Base-by-base conservation (phyloP, 2,113 vertebrate species). In the Apeltes quadracus region DNA sequence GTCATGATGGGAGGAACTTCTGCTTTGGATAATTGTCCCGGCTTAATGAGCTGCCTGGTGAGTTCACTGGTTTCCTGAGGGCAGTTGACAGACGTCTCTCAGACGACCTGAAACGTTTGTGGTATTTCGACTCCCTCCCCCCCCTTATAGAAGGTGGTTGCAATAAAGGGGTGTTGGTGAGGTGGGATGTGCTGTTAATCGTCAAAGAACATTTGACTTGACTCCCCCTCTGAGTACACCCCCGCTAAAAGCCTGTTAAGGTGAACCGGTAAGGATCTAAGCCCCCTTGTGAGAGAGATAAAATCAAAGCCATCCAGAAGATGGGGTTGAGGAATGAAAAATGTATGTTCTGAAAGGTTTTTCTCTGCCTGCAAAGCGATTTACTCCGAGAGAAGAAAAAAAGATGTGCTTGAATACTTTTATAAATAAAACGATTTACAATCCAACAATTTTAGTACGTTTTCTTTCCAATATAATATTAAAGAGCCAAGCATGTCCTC, bases 291-390 rank as follows among this genome's bases (percentile, higher is more conserved):
- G 27, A 69, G 59, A 73, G 41, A 83, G 75, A 87, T 84, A 70
- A 75, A 90, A 82, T 87, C 79, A 88, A 82, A 90, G 76, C 67
- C 76, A 87, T 90, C 78, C 84, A 25, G 51, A 76, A 66, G 84
- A 64, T 62, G 57, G 70, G 63, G 72, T 69, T 69, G 74, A 80
- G 34, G 14, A 71, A 88, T 90, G 69, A 91, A 91, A 89, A 78
- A 91, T 89, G 32, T 63, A 90, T 87, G 76, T 46, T 63, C 25
- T 66, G 56, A 81, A 84, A 86, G 78, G 78, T 72, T 78, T 84
- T 81, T 78, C 61, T 32, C 5, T 34, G n/a, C 69, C 79, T 59
- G 66, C 3, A 13, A 80, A 85, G 84, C 79, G 86, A 87, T 88
- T 83, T 83, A 77, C 73, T 55, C 62, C 23, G 61, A 80, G 29